Conservation (phyloP, 2,888 invertebrate genomes). For the Steinernema carpocapsae region DNA sequence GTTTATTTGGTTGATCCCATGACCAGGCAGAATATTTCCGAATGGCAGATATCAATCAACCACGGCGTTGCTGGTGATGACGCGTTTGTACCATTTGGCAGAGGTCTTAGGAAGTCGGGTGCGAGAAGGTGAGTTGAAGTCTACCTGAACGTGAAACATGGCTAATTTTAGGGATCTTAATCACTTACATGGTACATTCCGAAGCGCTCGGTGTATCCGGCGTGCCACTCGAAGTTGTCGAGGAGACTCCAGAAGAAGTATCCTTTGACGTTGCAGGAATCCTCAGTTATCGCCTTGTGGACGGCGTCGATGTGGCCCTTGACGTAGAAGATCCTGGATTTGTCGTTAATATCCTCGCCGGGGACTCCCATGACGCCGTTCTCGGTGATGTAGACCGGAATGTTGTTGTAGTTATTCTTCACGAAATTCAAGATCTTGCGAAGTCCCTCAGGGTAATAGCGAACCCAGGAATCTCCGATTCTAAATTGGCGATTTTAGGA, state of each 20-base stretch:
- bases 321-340: conserved; percentile 37
- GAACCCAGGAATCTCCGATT: conserved; percentile 58
- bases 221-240: conserved; percentile 82
- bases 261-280: conserved; percentile 71
- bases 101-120: conserved; percentile 78
- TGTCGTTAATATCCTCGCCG: conserved; percentile 38
- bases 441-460: conserved; percentile 74
- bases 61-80: conserved; percentile 32
- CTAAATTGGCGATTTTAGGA: conserved; percentile 41
- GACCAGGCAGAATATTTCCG: no score
- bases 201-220: conserved; percentile 77
- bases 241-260: conserved; percentile 81
- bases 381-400: conserved; percentile 68
- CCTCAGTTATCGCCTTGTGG: conserved; percentile 37
- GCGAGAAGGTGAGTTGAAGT: conserved; percentile 77
- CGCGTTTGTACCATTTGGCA: conserved; percentile 48
- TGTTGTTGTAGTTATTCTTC: conserved; percentile 74
- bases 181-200: conserved; percentile 77
- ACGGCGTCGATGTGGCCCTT: conserved; percentile 41
- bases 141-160: conserved; percentile 72
- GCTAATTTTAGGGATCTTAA: conserved; percentile 71
- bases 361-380: conserved; percentile 38
- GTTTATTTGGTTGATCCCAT: no score
- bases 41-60: no score
- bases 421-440: conserved; percentile 74